These are phyloP conservation scores for Microtus richardsoni DNA, from an alignment of 2,113 vertebrate genomes.

Conservation along the genomic window DNA sequence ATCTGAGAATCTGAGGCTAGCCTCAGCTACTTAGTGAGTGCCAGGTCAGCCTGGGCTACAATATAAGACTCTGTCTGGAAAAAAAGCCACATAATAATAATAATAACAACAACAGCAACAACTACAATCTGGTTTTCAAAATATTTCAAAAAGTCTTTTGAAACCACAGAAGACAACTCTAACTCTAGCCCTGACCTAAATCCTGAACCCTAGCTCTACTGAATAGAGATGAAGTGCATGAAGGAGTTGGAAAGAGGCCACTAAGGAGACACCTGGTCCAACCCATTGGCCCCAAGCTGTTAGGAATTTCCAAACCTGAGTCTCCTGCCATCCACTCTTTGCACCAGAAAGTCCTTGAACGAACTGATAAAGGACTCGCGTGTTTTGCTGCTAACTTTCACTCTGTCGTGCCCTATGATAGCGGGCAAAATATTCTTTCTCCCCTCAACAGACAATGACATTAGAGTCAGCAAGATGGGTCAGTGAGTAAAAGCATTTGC, in stretches of 20 bases:
- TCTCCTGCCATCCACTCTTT: neutral
- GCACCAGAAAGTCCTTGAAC: neutral
- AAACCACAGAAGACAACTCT: neutral
- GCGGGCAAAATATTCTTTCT: neutral
- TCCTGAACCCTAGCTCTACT: neutral
- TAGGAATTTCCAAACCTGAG: neutral
- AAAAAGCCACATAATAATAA: neutral
- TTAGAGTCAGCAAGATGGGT: neutral
- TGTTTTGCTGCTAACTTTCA: neutral
- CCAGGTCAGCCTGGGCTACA: neutral
- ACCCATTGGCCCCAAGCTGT: too few relatives aligned
- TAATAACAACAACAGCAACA: neutral
- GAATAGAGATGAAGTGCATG: neutral
- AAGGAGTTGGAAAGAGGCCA: neutral
- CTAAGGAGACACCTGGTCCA: accelerated
- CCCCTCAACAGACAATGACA: neutral
- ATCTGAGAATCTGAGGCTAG: neutral
- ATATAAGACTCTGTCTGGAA: neutral
- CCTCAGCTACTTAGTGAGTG: neutral
- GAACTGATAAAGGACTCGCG: neutral
- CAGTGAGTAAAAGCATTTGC: neutral
- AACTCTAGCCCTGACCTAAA: neutral
- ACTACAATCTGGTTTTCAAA: constrained; percentile 6
- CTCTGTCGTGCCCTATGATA: neutral
- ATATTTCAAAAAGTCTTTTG: neutral